Evolutionary conservation across 2,888 invertebrate species (phyloP), one percentile per base, ranked within the genome.

Genomic region (Cataglyphis rosenhaueri): DNA sequence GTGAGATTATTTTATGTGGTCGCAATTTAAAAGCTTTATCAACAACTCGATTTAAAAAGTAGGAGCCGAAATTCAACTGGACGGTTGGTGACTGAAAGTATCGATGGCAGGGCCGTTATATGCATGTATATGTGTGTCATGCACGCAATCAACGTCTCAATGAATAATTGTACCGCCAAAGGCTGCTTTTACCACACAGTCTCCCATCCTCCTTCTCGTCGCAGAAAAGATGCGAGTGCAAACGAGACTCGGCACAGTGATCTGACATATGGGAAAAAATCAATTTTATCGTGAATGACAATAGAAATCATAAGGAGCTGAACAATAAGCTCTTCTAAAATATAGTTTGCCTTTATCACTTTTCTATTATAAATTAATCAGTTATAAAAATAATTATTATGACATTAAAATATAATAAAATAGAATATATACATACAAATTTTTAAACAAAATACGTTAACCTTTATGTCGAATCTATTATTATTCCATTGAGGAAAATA

Each of bases 71-170:
- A 83, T 88, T 84, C 68, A 64, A 44, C 21, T 21, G 65, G 76
- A 76, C 44, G 25, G 25, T 38, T 35, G 44, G 66, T 68, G 70
- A 25, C 21, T 41, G 76, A 41, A 25, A 44, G 41, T 70, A 61
- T 66, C 41, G 52, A 82, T 83, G 70, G 65, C 59, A 52, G 61
- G 44, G 61, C n/a, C 59, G 55, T 61, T 65, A 75, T 75, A 74
- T 84, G 87, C 83, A 87, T 87, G 73, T 89, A 76, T 84, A 89
- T 85, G 89, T 87, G 73, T 89, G 88, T 84, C 89, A 83, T 84
- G 82, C 82, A 81, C 74, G 88, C 85, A 88, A 88, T 88, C 89
- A 88, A 89, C 85, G 89, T 89, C 89, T 85, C 89, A 85, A 86
- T 88, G 86, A 88, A 86, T 88, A 89, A 88, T 88, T 83, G 85